Percentiles rank a stretch among this genome's conserved stretches.
These are phyloP conservation scores for Phylloscopus trochilus DNA, from an alignment of 2,113 vertebrate species.

Conservation along the genomic window DNA sequence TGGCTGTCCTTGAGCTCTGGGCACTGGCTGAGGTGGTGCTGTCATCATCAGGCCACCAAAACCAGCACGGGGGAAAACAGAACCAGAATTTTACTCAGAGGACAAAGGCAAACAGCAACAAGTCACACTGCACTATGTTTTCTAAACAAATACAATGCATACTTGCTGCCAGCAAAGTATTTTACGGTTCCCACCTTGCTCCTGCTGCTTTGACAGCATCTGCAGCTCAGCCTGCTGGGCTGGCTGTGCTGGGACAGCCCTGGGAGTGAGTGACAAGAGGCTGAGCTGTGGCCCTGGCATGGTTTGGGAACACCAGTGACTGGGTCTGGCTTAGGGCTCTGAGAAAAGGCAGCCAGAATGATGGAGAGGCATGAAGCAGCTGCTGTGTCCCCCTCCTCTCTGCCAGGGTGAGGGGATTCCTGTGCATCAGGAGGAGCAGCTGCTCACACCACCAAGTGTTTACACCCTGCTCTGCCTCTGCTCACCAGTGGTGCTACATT, in stretches of 20 bases:
- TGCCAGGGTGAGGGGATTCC: not conserved
- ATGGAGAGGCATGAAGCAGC: not conserved
- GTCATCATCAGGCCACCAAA: not conserved
- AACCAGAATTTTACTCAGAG: not conserved
- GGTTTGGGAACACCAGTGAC: not conserved
- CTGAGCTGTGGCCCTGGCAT: not conserved
- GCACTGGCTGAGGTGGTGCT: not conserved
- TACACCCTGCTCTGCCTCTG: not conserved
- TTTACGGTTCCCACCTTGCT: not conserved
- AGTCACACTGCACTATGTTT: not conserved
- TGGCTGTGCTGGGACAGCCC: not conserved
- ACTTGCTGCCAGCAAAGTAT: not conserved
- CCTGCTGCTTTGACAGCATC: not conserved
- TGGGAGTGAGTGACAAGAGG: not conserved
- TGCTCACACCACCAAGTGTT: not conserved
- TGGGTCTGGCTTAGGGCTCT: not conserved
- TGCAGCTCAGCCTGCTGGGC: not conserved
- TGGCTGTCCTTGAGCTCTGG: not conserved
- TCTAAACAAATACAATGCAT: not conserved
- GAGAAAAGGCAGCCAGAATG: not conserved
- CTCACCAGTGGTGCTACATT: not conserved
- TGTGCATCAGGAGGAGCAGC: not conserved
- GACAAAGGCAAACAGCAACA: not conserved
- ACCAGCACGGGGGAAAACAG: rapidly evolving
- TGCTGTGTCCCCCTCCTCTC: not conserved